A percentile compares a stretch with the other conserved stretches of the same genome.
Conservation (phyloP, 2,888 invertebrate genomes). For the Pachliopta kotzebuea region DNA sequence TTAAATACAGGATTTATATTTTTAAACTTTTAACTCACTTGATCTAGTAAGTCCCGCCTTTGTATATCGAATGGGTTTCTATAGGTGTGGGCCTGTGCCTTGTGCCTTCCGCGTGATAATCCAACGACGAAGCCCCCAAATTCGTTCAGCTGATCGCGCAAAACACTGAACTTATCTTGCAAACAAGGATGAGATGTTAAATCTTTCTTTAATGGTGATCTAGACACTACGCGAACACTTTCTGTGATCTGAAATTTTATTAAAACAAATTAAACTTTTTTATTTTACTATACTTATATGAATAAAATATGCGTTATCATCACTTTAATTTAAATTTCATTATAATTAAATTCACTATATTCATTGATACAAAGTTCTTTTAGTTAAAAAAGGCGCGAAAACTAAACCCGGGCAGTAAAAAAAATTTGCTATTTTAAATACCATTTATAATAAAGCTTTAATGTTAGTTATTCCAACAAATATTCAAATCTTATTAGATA, state of each 20-base stretch:
- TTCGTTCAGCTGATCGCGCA: slow-evolving; percentile 92
- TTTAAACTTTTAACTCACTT: slow-evolving; percentile 64
- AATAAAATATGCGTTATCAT: no score
- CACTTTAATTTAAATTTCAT: no score
- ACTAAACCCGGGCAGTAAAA: no score
- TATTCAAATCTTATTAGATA: neutral
- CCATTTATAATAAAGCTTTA: no score
- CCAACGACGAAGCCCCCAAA: slow-evolving; percentile 92
- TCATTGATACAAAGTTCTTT: no score
- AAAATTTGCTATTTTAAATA: no score
- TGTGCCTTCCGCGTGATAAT: slow-evolving; percentile 77
- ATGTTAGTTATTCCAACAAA: no score
- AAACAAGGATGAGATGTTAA: slow-evolving; percentile 90
- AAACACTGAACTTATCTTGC: slow-evolving; percentile 89
- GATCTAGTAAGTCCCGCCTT: slow-evolving; percentile 92
- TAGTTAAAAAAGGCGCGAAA: no score
- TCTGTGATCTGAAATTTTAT: slow-evolving; percentile 80
- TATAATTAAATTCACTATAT: no score
- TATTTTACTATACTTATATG: no score
- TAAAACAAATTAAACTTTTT: neutral
- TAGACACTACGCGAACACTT: slow-evolving; percentile 87
- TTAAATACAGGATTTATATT: neutral
- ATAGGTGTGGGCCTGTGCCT: slow-evolving; percentile 83
- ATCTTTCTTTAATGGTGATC: slow-evolving; percentile 88
- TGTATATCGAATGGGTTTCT: slow-evolving; percentile 98